A percentile compares a stretch with the other conserved stretches of the same genome.
phyloP scores from a whole-genome alignment of 2,113 vertebrate species.

The Scomber japonicus region DNA sequence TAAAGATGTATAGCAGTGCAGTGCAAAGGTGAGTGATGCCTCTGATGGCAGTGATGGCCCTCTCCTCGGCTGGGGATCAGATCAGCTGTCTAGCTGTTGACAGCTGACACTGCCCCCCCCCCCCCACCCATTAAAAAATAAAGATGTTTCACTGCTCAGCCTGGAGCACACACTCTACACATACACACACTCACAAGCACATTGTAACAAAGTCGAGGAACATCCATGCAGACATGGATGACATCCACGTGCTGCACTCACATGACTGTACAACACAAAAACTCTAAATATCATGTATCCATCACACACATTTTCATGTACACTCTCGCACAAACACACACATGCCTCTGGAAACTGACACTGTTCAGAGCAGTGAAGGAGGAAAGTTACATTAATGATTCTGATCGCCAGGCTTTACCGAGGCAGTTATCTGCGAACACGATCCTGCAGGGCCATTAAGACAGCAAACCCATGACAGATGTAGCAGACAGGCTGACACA shows the following conservation, averaged over 20 bases:
- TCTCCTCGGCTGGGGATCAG: constrained; percentile 39
- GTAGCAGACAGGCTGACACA: constrained; percentile 47
- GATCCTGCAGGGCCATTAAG: constrained; percentile 56
- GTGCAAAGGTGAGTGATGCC: constrained; percentile 27
- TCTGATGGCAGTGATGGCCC: constrained; percentile 26
- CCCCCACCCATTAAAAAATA: constrained; percentile 82
- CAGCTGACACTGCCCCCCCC: constrained; percentile 68
- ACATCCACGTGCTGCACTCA: background rate
- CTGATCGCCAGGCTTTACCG: constrained; percentile 68
- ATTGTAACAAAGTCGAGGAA: constrained; percentile 2
- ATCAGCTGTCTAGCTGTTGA: constrained; percentile 48
- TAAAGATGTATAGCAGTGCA: constrained; percentile 11
- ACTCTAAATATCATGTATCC: constrained; percentile 10
- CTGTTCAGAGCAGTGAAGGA: constrained; percentile 58
- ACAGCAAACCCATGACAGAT: constrained; percentile 36
- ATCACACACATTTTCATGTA: background rate
- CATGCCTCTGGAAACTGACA: constrained; percentile 72
- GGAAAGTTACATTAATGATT: constrained; percentile 83
- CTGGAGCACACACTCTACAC: constrained; percentile 7
- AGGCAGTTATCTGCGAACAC: constrained; percentile 62
- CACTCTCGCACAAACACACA: background rate
- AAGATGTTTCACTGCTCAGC: constrained; percentile 68
- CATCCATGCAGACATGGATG: background rate
- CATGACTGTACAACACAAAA: constrained; percentile 12
- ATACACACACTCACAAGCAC: background rate